Base-by-base conservation (phyloP, 2,888 invertebrate genomes). In the Drosophila cognata region DNA sequence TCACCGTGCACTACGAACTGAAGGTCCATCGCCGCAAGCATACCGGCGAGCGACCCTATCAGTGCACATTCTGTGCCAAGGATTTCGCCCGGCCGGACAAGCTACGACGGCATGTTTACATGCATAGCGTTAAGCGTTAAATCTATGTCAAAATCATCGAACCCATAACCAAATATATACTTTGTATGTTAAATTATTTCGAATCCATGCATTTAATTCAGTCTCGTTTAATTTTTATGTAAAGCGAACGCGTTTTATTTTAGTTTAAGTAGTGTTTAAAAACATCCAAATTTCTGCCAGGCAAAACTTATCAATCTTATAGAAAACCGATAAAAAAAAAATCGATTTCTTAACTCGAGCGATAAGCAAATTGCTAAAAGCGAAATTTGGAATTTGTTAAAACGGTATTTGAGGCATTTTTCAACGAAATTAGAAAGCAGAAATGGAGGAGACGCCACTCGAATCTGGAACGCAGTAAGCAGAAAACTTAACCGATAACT, bases 11-110 rank as follows among this genome's bases (percentile, higher is more conserved):
- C 5, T 95, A 95, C 0, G 95, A 95, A 87, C 93, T 95, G 31
- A 94, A 94, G 79, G 94, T 94, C 56, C 95, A 95, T 82, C 93
- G 95, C 29, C 92, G 95, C 41, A 95, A 95, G 0, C 95, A 95
- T 65, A 95, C 95, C 0, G 95, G 95, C 1, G 95, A 95, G 80
- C 94, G 94, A 63, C 95, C 95, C 1, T 95, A 94, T 80, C 90
- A 91, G 57, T 92, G 92, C 51, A 88, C 91, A 0, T 88, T 91
- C 18, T 92, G 92, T 62, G 85, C 87, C 33, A 92, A 92, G 94
- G 95, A 94, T 1, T 95, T 95, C 78, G 94, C 95, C 0, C 94
- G 95, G 4, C 95, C 95, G 70, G 95, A 95, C 28, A 85, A 85
- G 36, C 59, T 89, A 0, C 63, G 82, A 21, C 80, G 88, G 0